Base-by-base conservation (phyloP, 2,888 invertebrate species). In the Drosophila ustulata region DNA sequence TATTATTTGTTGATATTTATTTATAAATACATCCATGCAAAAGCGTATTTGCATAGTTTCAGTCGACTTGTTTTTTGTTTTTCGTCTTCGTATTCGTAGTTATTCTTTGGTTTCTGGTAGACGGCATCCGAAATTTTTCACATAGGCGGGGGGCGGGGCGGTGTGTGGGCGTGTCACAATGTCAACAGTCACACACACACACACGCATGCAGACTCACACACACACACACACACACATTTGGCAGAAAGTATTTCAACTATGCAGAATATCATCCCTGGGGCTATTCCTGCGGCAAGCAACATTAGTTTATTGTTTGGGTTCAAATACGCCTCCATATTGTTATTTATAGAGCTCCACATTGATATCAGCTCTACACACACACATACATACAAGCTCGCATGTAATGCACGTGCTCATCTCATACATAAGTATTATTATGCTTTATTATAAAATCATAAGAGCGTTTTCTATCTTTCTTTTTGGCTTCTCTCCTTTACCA, bases 391-490 rank as follows among this genome's bases (percentile, higher is more conserved):
- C 30, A 53, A 28, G n/a, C 18, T 41, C 55, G 18, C 25, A 6
- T 52, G 34, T 69, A 56, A 39, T 62, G 51, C 37, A 56, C 58
- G 49, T 49, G 32, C 23, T 39, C 32, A 53, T 57, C 47, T 59
- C 66, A 53, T 66, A 75, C 47, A 58, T 66, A 37, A 37, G 37
- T 37, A 55, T 66, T 64, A 62, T 73, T 50, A 67, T 63, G 53
- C 30, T 66, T 82, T 71, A 80, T 80, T 78, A 82, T 72, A 84
- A 84, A 88, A 82, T 84, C 88, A 88, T 84, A 84, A 84, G 88
- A 84, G 78, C 85, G 66, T 84, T 88, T 84, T 49, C 80, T 46
- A 71, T 32, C 47, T 53, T 47, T 41, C 41, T 45, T 34, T 66
- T 34, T 47, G 43, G 28, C 49, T 41, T 49, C 34, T 64, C 63